Evolutionary conservation across 2,888 invertebrate species (phyloP), one percentile per base, ranked within the genome.

Genomic region (Liodrosophila aerea): DNA sequence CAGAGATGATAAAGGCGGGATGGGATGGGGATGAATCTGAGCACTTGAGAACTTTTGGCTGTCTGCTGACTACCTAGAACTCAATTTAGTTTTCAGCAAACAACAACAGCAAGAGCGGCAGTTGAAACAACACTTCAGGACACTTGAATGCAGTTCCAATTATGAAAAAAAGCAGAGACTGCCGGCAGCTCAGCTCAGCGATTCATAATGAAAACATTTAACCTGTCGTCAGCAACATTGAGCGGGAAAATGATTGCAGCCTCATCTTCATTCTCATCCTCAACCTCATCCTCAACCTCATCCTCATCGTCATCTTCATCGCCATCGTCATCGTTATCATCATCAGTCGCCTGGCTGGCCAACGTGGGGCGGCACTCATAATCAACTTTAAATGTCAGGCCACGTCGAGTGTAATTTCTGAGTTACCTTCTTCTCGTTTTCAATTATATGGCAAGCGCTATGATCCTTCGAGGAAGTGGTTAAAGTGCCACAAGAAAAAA

Each of bases 161-260:
- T 82, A 82, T 77, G 63, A 40, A 39, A 51, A 52, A 46, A 11
- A 16, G n/a, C 65, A 73, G 53, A 53, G 65, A 52, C 34, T 43
- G 64, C 54, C 63, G 53, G 43, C 69, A 58, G 62, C 56, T 63
- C 49, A 66, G 62, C 51, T 50, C 65, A 61, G 51, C 76, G 61
- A 82, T 62, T 86, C 83, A 85, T 84, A 82, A 86, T 86, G 85
- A 82, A 82, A 86, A 82, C 81, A 86, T 82, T 82, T 86, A 82
- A 82, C 81, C 86, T 86, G 81, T 82, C 86, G 85, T 78, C 86
- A 64, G 72, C 66, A 52, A 51, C 61, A 53, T 61, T 61, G 63
- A 41, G 44, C 64, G 52, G 52, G 60, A 76, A 73, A 80, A 80
- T 78, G 52, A 64, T 49, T 50, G 22, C 58, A 57, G 30, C 56